Evolutionary conservation across 2,113 vertebrate species (phyloP).

Genomic region (Theristicus caerulescens): DNA sequence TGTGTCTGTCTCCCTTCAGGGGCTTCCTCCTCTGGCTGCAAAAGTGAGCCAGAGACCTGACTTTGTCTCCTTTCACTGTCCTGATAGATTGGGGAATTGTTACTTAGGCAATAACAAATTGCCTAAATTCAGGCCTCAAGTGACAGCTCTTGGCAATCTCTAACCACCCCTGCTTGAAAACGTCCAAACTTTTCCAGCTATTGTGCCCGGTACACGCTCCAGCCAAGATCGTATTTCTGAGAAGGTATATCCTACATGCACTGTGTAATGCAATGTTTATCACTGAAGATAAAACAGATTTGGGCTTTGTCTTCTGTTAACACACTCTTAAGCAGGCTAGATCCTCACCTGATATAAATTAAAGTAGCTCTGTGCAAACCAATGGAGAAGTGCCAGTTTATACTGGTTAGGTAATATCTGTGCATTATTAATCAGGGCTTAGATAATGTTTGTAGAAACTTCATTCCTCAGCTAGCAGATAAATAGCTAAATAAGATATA

Average conservation of each 20-base stretch:
- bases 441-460: conserved; percentile 9
- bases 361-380: neutral
- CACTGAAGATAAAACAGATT: neutral
- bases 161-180: neutral
- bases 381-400: conserved; percentile 22
- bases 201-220: neutral
- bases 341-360: neutral
- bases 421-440: conserved; percentile 5
- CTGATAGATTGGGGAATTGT: neutral
- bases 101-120: neutral
- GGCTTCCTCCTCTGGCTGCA: neutral
- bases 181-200: neutral
- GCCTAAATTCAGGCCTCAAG: neutral
- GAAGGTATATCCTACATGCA: neutral
- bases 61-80: neutral
- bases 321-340: neutral
- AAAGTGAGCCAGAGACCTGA: neutral
- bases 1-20: neutral
- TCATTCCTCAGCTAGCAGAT: conserved; percentile 13
- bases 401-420: conserved; percentile 8
- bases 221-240: neutral
- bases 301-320: conserved; percentile 20
- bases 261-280: neutral
- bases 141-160: neutral
- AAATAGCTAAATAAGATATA: conserved; percentile 31